Evolutionary conservation across 2,113 vertebrate genomes (phyloP).

Genomic region (Prunella fulvescens): DNA sequence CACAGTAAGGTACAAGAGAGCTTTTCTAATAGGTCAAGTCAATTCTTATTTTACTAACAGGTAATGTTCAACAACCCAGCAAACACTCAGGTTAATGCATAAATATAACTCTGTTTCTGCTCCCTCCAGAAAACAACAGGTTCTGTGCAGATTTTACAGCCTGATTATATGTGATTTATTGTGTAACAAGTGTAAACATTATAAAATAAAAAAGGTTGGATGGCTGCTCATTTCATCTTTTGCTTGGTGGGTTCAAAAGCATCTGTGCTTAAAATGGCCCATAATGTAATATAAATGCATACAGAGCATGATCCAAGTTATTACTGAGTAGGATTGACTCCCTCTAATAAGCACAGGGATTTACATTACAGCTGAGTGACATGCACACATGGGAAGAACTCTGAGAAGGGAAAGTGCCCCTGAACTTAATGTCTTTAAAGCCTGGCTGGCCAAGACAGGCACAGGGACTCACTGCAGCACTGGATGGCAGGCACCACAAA

Average conservation of each 20-base stretch:
- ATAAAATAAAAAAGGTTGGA: background rate
- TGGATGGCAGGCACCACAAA: background rate
- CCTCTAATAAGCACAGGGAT: background rate
- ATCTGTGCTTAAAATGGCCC: background rate
- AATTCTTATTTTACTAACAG: background rate
- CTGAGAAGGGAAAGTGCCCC: background rate
- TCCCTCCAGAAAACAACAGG: background rate
- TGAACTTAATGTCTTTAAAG: background rate
- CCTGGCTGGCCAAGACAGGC: background rate
- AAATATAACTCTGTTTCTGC: background rate
- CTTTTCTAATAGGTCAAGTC: background rate
- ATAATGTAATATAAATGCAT: background rate
- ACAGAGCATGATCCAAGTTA: background rate
- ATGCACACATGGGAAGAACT: background rate
- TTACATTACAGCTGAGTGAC: background rate
- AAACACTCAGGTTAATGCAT: background rate
- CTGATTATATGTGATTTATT: conserved; percentile 3
- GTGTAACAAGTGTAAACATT: conserved; percentile 7
- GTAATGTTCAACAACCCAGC: background rate
- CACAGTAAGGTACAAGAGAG: background rate
- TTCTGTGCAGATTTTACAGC: background rate
- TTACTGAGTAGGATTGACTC: background rate
- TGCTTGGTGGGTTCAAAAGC: background rate
- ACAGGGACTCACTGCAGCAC: background rate
- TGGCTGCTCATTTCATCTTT: background rate